Base-by-base conservation (phyloP, 1,140 invertebrate species). In the Planococcus citri region DNA sequence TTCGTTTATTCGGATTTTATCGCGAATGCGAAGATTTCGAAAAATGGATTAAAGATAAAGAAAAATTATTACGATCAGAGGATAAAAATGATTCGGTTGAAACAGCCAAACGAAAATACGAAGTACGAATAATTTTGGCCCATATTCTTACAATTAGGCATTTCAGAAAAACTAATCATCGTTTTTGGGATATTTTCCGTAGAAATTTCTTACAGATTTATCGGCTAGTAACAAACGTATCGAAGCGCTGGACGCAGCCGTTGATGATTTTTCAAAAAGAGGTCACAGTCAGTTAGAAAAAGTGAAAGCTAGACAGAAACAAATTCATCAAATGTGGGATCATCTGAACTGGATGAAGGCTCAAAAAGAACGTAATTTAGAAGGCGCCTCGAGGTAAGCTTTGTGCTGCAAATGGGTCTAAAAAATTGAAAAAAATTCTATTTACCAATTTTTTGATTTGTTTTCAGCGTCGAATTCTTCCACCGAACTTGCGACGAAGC, bases 11-110 rank as follows among this genome's bases (percentile, higher is more conserved):
- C 78, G 89, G 88, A 29, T 98, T 98, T 81, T 95, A 95, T 78
- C 85, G 90, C n/a, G 95, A 98, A 77, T 98, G 95, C 80, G 94
- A 97, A 76, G 94, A 97, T 77, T 97, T 98, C 78, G 95, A 97
- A 79, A 88, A 89, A 73, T 98, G 96, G 96, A 95, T 98, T 76
- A 89, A 89, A 74, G 95, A 98, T 70, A 97, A 95, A 77, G 92
- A 96, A 78, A 88, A 90, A 75, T 84, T 95, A 78, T 80, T 98
- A 24, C 82, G 88, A 57, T 84, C 88, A 12, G 91, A 95, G 70
- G 94, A 97, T 73, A 85, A 85, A 14, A 83, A 86, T 17, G 92
- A 95, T 72, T 92, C 89, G 75, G 93, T 98, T n/a, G 92, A 96
- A 75, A 92, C 88, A 22, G 92, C 94, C 20, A 94, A 92, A 77